Conservation (phyloP, 2,797 vertebrate species). For the Danio albolineatus region DNA sequence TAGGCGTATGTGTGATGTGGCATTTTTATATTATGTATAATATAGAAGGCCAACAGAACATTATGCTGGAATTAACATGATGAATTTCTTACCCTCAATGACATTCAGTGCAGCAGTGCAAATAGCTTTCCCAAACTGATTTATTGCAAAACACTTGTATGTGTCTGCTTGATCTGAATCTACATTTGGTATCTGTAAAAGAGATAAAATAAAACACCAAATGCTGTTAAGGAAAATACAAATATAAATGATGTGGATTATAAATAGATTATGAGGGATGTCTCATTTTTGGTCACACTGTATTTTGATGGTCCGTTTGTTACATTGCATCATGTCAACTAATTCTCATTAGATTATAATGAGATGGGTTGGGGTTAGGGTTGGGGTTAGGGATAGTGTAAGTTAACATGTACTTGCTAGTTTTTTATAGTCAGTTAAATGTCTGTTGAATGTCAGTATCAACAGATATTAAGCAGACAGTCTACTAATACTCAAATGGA, state of each 20-base stretch:
- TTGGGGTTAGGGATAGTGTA: no score
- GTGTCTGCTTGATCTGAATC: slow-evolving; percentile 78
- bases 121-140: slow-evolving; percentile 83
- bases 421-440: no score
- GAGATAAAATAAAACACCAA: not conserved
- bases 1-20: not conserved
- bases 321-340: no score
- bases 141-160: slow-evolving; percentile 85
- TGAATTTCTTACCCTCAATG: slow-evolving; percentile 77
- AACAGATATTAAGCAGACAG: no score
- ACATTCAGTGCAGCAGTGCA: slow-evolving; percentile 83
- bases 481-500: no score
- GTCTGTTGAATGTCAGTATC: no score
- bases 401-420: no score
- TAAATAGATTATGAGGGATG: not conserved
- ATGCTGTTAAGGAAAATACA: not conserved
- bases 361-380: no score
- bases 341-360: no score
- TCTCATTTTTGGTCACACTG: no score
- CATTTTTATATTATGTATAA: not conserved
- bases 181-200: slow-evolving; percentile 78
- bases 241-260: not conserved
- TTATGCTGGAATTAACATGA: not conserved
- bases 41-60: not conserved
- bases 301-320: no score